A percentile compares a stretch with the other conserved stretches of the same genome.
Conservation (phyloP, 2,888 invertebrate species). For the Prionchulus punctatus region DNA sequence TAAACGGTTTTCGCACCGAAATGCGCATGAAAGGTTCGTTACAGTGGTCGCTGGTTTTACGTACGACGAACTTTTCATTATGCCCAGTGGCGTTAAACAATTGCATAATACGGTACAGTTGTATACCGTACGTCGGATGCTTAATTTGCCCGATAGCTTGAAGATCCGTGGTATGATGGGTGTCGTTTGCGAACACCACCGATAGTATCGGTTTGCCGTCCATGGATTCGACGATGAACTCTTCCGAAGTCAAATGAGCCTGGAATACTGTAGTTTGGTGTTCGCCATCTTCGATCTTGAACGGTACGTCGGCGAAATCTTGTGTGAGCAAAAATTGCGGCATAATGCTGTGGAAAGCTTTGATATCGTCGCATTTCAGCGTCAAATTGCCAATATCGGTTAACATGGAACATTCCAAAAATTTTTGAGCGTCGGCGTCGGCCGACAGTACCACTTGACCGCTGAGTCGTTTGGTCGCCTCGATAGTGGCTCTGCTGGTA, state of each 20-base stretch:
- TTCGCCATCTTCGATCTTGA: background rate
- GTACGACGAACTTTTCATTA: no score
- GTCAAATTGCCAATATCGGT: background rate
- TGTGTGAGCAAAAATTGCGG: background rate
- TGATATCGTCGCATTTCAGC: background rate
- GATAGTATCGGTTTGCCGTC: no score
- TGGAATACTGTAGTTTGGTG: no score
- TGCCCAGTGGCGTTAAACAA: no score
- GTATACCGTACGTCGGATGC: no score
- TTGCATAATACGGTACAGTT: no score
- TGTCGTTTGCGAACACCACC: no score
- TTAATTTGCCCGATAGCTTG: no score
- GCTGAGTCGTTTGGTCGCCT: background rate
- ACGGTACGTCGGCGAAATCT: background rate
- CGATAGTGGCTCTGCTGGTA: conserved; percentile 16
- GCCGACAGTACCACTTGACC: background rate
- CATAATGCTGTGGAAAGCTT: background rate
- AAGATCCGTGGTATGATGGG: no score
- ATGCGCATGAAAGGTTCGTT: background rate
- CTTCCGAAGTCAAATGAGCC: no score
- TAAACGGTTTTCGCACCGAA: background rate
- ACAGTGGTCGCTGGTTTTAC: background rate
- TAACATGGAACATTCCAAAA: background rate
- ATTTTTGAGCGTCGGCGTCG: background rate
- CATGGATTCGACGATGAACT: no score